Evolutionary conservation across 1,140 invertebrate species (phyloP), one percentile per base, ranked within the genome.

Genomic region (Mamestra configurata): DNA sequence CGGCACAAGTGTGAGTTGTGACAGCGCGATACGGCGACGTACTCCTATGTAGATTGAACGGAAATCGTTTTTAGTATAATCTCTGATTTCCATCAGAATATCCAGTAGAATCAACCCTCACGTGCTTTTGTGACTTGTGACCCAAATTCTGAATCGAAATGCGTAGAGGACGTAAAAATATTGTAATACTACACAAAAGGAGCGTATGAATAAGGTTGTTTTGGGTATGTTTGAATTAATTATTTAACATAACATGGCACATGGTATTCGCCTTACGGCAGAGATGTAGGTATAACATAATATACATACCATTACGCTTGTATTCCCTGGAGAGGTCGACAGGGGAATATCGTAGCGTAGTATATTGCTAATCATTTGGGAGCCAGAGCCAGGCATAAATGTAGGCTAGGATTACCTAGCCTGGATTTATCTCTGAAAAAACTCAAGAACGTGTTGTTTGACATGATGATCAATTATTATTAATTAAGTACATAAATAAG

Each of bases 1-100:
- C 31, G 18, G 55, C 31, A 57, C 22, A 22, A 72, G 40, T 27
- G 43, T 24, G 66, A 53, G 8, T 37, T 15, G 11, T 53, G 51
- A 35, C 24, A 27, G 18, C 51, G 22, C 31, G 11, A 35, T 3
- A 6, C 13, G 7, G 1, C 24, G 51, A 72, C 70, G 22, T 31
- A 72, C 27, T 35, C 24, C 15, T 22, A 37, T 57, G 70, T 72
- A 72, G 43, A 77, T 77, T 77, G 73, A 64, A 77, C 73, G 73
- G 57, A 77, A 77, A 77, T 77, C 57, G 43, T 64, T 64, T 49
- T 77, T 64, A 64, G 22, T 46, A 64, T 77, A 77, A 64, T 64
- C 57, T 61, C 22, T 11, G 1, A 77, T 77, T 40, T 59, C 31
- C 73, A 77, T 77, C 73, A 64, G 57, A 77, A 64, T 49, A 77